Conservation (phyloP, 2,113 vertebrate species). For the Myrmecobius fasciatus region DNA sequence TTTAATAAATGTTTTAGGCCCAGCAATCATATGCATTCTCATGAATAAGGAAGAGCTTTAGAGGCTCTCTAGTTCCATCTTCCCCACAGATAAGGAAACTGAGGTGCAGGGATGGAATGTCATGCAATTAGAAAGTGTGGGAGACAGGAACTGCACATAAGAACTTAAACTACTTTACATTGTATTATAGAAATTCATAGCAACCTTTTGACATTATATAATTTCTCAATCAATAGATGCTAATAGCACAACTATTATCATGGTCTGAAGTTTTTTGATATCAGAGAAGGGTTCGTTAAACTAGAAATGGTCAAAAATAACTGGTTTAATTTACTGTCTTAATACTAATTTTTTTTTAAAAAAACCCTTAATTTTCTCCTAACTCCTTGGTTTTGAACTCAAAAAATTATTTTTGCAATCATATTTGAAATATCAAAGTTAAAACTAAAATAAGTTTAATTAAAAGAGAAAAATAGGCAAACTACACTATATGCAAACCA, state of each 20-base stretch:
- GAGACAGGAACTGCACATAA: background rate
- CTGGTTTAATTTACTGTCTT: background rate
- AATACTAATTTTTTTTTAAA: background rate
- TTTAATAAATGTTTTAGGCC: background rate
- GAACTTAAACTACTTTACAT: background rate
- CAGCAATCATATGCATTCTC: background rate
- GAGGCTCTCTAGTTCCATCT: background rate
- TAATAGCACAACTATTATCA: background rate
- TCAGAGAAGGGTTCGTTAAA: background rate
- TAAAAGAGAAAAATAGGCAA: too few species aligned
- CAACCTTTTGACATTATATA: background rate
- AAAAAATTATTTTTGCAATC: background rate
- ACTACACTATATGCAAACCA: too few species aligned
- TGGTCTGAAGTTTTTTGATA: background rate
- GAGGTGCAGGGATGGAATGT: background rate
- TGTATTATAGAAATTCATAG: background rate
- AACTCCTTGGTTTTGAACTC: background rate
- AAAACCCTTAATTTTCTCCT: background rate
- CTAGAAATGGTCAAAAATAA: background rate
- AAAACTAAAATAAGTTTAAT: too few species aligned
- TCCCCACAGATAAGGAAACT: background rate
- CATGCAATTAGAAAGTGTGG: background rate
- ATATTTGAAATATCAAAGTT: too few species aligned
- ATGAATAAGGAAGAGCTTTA: background rate
- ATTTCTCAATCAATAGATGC: background rate